Conservation (phyloP, 2,113 vertebrate species). For the Aplodontia rufa region DNA sequence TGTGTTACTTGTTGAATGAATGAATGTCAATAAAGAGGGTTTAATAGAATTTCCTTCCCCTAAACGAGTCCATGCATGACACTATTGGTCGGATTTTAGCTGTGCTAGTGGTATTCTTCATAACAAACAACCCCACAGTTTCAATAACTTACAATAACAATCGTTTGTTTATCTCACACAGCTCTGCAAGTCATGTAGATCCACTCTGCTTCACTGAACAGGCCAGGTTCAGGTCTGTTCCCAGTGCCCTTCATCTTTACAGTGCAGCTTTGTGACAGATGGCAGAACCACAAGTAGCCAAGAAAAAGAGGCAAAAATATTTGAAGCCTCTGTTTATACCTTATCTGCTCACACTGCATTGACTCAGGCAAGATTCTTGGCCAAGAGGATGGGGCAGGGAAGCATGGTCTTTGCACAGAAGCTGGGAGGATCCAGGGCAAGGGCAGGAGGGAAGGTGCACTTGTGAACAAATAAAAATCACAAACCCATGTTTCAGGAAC, state of each 20-base stretch:
- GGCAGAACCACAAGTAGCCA: neutral
- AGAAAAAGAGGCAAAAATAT: neutral
- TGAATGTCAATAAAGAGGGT: neutral
- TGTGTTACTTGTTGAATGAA: neutral
- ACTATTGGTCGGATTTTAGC: neutral
- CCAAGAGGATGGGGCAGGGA: neutral
- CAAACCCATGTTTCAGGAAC: neutral
- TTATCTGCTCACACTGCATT: neutral
- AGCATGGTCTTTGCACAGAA: fast-evolving
- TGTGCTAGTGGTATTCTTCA: neutral
- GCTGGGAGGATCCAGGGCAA: no score
- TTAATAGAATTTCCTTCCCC: neutral
- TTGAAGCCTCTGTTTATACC: neutral
- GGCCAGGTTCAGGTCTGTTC: neutral
- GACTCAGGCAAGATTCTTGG: neutral
- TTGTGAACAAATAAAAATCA: neutral
- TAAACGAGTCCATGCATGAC: neutral
- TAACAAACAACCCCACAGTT: neutral
- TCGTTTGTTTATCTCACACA: neutral
- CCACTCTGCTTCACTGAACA: neutral
- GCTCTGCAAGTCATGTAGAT: neutral
- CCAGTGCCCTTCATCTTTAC: neutral
- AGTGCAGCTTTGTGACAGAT: neutral
- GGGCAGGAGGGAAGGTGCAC: neutral
- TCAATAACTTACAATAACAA: neutral